These are phyloP conservation scores for Lycorma delicatula DNA, from an alignment of 1,140 invertebrate species.

Conservation along the genomic window DNA sequence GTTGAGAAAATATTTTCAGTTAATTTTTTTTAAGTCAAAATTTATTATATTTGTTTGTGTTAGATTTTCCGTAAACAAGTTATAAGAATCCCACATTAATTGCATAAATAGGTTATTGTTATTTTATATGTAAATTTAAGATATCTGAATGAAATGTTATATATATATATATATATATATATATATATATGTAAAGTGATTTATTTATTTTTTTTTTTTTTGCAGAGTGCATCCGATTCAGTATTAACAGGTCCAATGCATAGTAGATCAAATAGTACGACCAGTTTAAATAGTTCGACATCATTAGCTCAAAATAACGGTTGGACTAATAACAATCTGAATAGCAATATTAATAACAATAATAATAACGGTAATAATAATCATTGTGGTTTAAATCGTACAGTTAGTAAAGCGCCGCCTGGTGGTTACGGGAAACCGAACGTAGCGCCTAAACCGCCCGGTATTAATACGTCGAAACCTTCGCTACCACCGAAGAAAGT, in stretches of 20 bases:
- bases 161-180: background rate
- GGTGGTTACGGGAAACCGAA: slow-evolving; percentile 43
- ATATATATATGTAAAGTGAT: background rate
- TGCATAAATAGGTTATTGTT: too few species aligned
- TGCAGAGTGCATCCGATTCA: slow-evolving; percentile 32
- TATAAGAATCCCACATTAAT: too few species aligned
- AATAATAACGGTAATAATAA: background rate
- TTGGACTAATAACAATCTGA: slow-evolving; percentile 10
- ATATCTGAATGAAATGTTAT: too few species aligned
- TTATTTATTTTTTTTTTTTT: slow-evolving; percentile 17
- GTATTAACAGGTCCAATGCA: slow-evolving; percentile 20
- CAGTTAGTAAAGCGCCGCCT: slow-evolving; percentile 27
- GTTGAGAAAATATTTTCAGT: too few species aligned
- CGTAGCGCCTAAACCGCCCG: slow-evolving; percentile 44
- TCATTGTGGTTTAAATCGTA: background rate
- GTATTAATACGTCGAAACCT: slow-evolving; percentile 37
- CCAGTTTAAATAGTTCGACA: slow-evolving; percentile 15
- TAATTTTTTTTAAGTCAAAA: too few species aligned
- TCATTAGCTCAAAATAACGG: slow-evolving; percentile 2
- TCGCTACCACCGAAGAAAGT: slow-evolving; percentile 43
- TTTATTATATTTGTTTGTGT: too few species aligned
- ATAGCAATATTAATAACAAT: slow-evolving; percentile 14
- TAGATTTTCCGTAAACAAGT: too few species aligned
- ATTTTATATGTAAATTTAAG: too few species aligned
- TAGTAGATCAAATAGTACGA: slow-evolving; percentile 21